Base-by-base conservation (phyloP, 2,888 invertebrate genomes). In the Apodemia duryi region DNA sequence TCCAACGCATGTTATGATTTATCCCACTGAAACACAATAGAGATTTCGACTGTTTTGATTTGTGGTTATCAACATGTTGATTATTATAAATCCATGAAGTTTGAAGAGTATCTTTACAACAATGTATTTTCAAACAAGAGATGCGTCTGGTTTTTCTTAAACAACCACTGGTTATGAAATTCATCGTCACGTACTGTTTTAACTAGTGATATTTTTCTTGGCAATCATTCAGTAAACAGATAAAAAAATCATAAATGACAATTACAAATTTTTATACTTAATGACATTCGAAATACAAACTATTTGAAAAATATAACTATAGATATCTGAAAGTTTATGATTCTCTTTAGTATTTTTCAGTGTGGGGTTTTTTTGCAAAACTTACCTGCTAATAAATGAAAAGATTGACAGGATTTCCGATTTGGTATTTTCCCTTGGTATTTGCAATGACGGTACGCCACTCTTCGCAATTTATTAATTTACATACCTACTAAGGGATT, bases 1-100 rank as follows among this genome's bases (percentile, higher is more conserved):
- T 86, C 81, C 82, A 84, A 51, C 77, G 72, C 13, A 70, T 71
- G 9, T 75, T 35, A 13, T 29, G 10, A 4, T 61, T 49, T 13
- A 46, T 21, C 13, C 28, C 11, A n/a, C 35, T 54, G 3, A 63
- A 10, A 46, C 49, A 65, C 11, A 63, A 41, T 29, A 41, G 57
- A 29, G 41, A 28, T 29, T 41, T 60, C 29, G 46, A 9, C 6
- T 38, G 38, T 7, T 38, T 38, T 38, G 38, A 38, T 38, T 38
- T 38, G 7, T 38, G 32, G 4, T 3, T 38, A 6, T 2, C 38
- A 28, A 35, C 6, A 43, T 61, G 6, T 46, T 64, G 7, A 60
- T 21, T 61, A 10, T 35, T 49, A 60, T 21, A 11, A 21, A 32
- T 64, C 3, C 46, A 52, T 52, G 21, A 28, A 52, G 28, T 21